phyloP scores from a whole-genome alignment of 2,888 invertebrate species.

The Epinotia bilunana region DNA sequence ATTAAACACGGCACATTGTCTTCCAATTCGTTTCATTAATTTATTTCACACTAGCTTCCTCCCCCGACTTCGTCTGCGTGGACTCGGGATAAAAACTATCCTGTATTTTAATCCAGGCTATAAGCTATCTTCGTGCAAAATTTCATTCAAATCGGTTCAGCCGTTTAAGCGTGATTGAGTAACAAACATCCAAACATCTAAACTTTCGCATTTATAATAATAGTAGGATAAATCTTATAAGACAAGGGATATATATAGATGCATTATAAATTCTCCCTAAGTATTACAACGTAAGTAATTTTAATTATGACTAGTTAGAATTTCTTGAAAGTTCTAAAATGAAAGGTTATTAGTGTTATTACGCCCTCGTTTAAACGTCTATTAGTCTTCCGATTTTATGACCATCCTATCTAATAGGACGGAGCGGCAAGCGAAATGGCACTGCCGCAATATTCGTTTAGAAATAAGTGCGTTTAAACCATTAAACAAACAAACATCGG shows the following conservation, averaged over 20 bases:
- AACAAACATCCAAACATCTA: too few species aligned
- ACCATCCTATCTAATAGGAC: constrained; percentile 36
- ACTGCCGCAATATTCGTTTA: constrained; percentile 42
- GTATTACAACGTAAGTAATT: neutral
- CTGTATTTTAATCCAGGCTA: too few species aligned
- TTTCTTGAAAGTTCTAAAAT: constrained; percentile 16
- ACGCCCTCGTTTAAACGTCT: constrained; percentile 30
- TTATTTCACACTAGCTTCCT: too few species aligned
- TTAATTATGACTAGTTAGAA: constrained; percentile 1
- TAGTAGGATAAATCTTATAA: too few species aligned
- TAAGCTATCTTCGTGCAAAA: too few species aligned
- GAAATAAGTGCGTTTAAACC: constrained; percentile 44
- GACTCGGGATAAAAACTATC: too few species aligned
- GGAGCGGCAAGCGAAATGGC: constrained; percentile 31
- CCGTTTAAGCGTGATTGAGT: too few species aligned
- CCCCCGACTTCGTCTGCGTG: too few species aligned
- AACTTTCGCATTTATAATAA: too few species aligned
- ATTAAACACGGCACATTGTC: neutral
- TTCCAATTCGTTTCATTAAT: too few species aligned
- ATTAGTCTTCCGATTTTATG: constrained; percentile 41
- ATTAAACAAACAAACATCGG: constrained; percentile 44
- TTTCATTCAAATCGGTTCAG: too few species aligned
- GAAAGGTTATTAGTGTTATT: constrained; percentile 9
- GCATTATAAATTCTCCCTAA: neutral
- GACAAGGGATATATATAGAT: too few species aligned